A percentile compares a stretch with the other conserved stretches of the same genome.
These are phyloP conservation scores for Auanema freiburgensis DNA, from an alignment of 2,888 invertebrate species.

Conservation along the genomic window DNA sequence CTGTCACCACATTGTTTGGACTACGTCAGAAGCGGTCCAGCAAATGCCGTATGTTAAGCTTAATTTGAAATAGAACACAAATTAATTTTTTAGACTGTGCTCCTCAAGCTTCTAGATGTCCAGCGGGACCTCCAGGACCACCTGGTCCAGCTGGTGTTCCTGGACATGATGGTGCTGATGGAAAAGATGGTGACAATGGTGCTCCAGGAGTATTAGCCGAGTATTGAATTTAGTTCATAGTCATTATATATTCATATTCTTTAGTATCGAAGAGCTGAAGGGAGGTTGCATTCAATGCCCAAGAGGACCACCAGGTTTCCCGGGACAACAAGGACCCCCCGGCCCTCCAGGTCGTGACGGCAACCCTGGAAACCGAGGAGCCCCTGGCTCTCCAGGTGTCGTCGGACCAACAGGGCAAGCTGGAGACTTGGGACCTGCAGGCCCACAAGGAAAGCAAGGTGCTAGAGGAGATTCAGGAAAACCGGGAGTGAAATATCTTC, in stretches of 20 bases:
- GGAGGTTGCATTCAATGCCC: background rate
- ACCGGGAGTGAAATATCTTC: background rate
- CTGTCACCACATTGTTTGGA: background rate
- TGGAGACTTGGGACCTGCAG: too few relatives aligned
- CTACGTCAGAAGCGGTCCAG: background rate
- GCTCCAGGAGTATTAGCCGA: background rate
- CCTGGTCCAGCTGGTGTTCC: background rate
- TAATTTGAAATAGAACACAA: background rate
- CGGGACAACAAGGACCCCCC: slow-evolving; percentile 9
- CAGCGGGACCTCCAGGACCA: slow-evolving; percentile 6
- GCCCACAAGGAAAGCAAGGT: too few relatives aligned
- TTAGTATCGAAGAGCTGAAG: too few relatives aligned
- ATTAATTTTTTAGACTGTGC: background rate
- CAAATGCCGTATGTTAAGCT: background rate
- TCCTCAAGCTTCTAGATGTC: slow-evolving; percentile 14
- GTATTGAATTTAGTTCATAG: background rate
- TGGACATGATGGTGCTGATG: background rate
- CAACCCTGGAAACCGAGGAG: background rate
- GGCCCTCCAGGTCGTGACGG: slow-evolving; percentile 15
- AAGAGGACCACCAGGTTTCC: slow-evolving; percentile 7
- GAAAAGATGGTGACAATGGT: slow-evolving; percentile 1
- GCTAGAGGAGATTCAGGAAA: background rate
- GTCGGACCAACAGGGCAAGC: slow-evolving; percentile 8
- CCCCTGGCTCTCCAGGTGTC: background rate
- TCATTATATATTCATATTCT: background rate